Percentiles rank a stretch among this genome's conserved stretches.
These are phyloP conservation scores for Labeo catla DNA, from an alignment of 2,113 vertebrate genomes.

Conservation along the genomic window DNA sequence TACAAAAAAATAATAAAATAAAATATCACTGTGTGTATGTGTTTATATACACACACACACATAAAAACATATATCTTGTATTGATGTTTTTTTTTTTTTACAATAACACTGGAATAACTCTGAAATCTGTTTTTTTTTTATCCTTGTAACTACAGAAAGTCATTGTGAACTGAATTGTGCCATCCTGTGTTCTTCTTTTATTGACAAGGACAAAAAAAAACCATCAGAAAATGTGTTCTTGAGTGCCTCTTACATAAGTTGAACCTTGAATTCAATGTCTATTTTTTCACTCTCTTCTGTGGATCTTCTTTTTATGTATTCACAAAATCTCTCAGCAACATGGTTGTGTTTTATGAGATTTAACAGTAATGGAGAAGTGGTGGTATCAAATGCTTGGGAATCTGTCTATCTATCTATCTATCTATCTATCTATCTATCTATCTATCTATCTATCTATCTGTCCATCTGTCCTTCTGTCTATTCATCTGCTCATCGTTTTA, in stretches of 20 bases:
- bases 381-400: not conserved
- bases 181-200: not conserved
- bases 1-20: too few relatives aligned
- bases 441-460: not conserved
- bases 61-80: not conserved
- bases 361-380: not conserved
- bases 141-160: not conserved
- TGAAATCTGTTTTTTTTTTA: not conserved
- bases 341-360: not conserved
- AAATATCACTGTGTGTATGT: too few relatives aligned
- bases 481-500: not conserved
- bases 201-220: not conserved
- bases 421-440: not conserved
- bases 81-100: not conserved
- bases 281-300: not conserved
- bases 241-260: not conserved
- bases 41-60: too few relatives aligned
- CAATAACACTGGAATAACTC: not conserved
- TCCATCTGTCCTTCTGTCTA: not conserved
- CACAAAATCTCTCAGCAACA: not conserved
- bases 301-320: not conserved
- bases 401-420: not conserved
- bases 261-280: slow-evolving; percentile 12
- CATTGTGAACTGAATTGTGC: not conserved
- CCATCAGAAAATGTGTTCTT: not conserved